Base-by-base conservation (phyloP, 1,140 invertebrate genomes). In the Rhynchophorus ferrugineus region DNA sequence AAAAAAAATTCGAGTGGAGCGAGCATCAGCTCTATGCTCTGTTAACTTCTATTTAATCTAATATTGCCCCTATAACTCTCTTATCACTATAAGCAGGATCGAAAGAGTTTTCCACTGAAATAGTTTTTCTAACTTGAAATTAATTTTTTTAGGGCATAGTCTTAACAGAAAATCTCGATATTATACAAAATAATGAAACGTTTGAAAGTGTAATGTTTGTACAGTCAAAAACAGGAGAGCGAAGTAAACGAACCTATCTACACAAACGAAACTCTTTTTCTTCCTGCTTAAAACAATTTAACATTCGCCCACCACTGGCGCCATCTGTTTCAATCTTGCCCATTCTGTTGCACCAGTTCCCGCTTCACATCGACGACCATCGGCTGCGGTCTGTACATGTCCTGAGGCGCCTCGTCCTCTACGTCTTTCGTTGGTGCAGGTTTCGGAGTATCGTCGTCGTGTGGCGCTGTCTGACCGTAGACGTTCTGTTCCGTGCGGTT, bases 371-470 rank as follows among this genome's bases (percentile, higher is more conserved):
- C 74, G 39, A 74, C 70, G 60, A 72, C 73, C 51, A 78, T 65
- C 11, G 75, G 65, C 35, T 76, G 71, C 18, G 73, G 64, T 59
- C 75, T 77, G 60, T 76, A 78, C 45, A 76, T 53, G 21, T 78
- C 77, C 44, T 73, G 70, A 56, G 74, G 72, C 3, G 18, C 3
- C 2, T 29, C 8, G 3, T 82, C 79, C 53, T 82, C 78, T 44
- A 79, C 79, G 1, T 80, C 71, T 52, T 81, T 81, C 61, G 81
- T 81, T 1, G 76, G 78, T 17, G 78, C 64, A 22, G 54, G 47
- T 38, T 82, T 82, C 63, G 78, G 79, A 60, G 81, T 78, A 54
- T 81, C 79, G 55, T 83, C 80, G 19, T 54, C 61, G 76, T 74
- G 42, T 46, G 70, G 56, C 55, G 71, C 69, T 58, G 78, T 55